These are phyloP conservation scores for Physella acuta DNA, from an alignment of 1,140 invertebrate species.

Conservation along the genomic window DNA sequence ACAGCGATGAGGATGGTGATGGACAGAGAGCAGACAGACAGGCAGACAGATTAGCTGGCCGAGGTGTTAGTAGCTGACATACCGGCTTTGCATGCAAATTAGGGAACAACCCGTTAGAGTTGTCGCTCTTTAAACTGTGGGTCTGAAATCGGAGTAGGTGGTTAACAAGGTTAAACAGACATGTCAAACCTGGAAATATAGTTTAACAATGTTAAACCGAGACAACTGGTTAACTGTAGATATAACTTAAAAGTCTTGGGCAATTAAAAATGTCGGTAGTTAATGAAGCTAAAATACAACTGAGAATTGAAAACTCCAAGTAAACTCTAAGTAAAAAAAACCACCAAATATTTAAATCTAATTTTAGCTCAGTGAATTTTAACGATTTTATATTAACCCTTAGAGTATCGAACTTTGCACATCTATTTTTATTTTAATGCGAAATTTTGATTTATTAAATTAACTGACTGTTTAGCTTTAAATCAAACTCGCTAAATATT, in stretches of 20 bases:
- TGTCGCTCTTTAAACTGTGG: background rate
- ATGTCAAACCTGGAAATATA: no score
- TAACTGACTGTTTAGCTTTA: no score
- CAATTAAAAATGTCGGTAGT: background rate
- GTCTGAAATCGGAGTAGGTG: slow-evolving; percentile 10
- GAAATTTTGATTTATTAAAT: no score
- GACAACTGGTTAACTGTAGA: background rate
- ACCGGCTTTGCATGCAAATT: slow-evolving; percentile 22
- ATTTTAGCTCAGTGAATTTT: no score
- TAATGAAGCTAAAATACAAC: background rate
- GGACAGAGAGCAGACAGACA: background rate
- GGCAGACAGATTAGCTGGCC: background rate
- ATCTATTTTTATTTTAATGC: no score
- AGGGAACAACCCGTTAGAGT: slow-evolving; percentile 20
- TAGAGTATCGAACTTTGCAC: no score
- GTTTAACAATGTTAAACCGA: no score
- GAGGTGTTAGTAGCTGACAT: slow-evolving; percentile 22
- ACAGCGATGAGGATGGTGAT: background rate
- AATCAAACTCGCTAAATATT: no score
- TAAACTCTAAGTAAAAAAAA: background rate
- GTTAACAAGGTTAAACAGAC: no score
- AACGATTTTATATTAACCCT: no score
- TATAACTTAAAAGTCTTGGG: background rate
- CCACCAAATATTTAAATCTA: no score
- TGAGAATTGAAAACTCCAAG: background rate